Evolutionary conservation across 2,113 vertebrate genomes (phyloP).

Genomic region (Castor canadensis): DNA sequence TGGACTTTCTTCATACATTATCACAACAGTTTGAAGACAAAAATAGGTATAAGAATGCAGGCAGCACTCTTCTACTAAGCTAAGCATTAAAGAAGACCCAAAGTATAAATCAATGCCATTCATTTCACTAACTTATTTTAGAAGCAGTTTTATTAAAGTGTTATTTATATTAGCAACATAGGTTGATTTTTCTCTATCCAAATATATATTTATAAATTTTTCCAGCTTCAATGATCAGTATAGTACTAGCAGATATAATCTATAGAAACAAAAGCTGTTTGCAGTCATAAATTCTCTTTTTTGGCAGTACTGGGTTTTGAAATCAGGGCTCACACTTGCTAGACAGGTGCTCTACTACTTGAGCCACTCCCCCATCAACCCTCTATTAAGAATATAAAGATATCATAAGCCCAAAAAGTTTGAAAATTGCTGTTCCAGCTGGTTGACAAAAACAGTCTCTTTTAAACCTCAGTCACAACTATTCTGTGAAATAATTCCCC

Average conservation of each 20-base stretch:
- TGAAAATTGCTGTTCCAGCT: neutral
- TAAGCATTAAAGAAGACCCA: neutral
- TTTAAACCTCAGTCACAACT: neutral
- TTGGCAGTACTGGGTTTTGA: too few relatives aligned
- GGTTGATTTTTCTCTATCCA: neutral
- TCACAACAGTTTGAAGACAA: neutral
- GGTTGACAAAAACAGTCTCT: neutral
- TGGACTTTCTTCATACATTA: neutral
- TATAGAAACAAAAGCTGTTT: neutral
- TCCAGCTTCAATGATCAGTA: neutral
- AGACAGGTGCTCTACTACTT: too few relatives aligned
- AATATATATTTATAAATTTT: neutral
- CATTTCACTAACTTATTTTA: neutral
- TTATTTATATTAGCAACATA: neutral
- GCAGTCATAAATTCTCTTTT: neutral
- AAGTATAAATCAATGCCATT: neutral
- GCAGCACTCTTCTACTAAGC: neutral
- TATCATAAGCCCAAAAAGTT: neutral
- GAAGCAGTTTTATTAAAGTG: neutral
- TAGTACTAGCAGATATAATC: neutral
- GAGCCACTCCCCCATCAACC: neutral
- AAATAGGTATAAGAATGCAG: neutral
- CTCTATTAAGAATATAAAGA: neutral
- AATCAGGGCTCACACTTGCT: too few relatives aligned
- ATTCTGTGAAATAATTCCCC: neutral